phyloP scores from a whole-genome alignment of 2,797 vertebrate genomes.

The Chiloscyllium punctatum region DNA sequence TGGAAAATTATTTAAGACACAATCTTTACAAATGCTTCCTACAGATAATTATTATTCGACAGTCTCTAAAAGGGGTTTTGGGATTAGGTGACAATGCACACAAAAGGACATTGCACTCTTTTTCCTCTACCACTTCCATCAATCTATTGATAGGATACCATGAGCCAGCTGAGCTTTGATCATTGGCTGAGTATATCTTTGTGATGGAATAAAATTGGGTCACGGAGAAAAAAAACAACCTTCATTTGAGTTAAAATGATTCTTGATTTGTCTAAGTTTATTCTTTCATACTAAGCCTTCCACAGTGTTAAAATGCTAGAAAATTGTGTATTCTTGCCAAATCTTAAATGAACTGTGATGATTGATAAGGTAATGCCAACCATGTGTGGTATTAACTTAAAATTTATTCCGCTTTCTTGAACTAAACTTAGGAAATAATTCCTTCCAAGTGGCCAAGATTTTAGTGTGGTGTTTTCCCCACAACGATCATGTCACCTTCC shows the following conservation, averaged over 20 bases:
- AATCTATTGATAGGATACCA: not conserved
- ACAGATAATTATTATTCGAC: not conserved
- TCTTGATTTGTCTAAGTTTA: slow-evolving; percentile 14
- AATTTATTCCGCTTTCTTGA: slow-evolving; percentile 33
- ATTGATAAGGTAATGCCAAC: slow-evolving; percentile 18
- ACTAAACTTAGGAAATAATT: not conserved
- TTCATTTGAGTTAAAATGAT: not conserved
- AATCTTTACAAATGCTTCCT: not conserved
- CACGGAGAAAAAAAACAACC: not conserved
- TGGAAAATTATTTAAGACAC: not conserved
- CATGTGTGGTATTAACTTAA: slow-evolving; percentile 31
- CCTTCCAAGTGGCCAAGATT: not conserved
- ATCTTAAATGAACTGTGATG: slow-evolving; percentile 36
- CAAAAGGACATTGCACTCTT: not conserved
- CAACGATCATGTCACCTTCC: not conserved
- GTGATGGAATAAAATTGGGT: not conserved
- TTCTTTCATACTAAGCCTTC: slow-evolving; percentile 28
- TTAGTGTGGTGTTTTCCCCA: not conserved
- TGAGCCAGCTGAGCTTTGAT: not conserved
- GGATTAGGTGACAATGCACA: not conserved
- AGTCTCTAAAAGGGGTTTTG: not conserved
- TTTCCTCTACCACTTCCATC: not conserved
- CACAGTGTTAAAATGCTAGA: slow-evolving; percentile 30
- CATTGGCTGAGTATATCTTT: not conserved
- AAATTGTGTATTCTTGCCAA: slow-evolving; percentile 29